A percentile compares a stretch with the other conserved stretches of the same genome.
Evolutionary conservation across 2,888 invertebrate genomes (phyloP).

Genomic region (Slavum lentiscoides): DNA sequence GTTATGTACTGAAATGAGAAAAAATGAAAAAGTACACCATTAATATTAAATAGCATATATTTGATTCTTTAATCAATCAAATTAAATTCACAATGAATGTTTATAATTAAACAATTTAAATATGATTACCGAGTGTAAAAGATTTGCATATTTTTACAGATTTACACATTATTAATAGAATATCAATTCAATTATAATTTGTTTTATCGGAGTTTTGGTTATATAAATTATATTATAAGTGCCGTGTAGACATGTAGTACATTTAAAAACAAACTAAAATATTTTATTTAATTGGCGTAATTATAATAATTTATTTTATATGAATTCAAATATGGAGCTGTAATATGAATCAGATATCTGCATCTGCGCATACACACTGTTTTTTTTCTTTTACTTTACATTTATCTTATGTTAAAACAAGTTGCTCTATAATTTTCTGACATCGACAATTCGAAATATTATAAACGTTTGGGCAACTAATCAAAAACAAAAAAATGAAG

Average conservation of each 20-base stretch:
- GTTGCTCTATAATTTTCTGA: background rate
- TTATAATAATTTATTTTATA: background rate
- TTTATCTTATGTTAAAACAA: background rate
- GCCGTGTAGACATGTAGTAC: background rate
- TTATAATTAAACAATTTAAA: too few species aligned
- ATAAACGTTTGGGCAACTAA: background rate
- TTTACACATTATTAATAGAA: too few species aligned
- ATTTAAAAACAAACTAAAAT: background rate
- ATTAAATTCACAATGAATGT: too few species aligned
- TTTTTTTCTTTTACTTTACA: background rate
- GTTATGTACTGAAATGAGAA: too few species aligned
- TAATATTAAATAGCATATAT: too few species aligned
- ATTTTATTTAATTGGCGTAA: background rate
- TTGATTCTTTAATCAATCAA: too few species aligned
- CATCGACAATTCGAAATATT: background rate
- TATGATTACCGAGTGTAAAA: too few species aligned
- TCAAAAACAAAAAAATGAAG: background rate
- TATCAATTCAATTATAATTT: background rate
- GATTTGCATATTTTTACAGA: too few species aligned
- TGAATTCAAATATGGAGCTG: background rate
- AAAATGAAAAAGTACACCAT: too few species aligned
- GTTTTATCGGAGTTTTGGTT: background rate
- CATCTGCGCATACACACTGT: background rate
- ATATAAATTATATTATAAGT: background rate
- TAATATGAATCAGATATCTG: background rate